Evolutionary conservation across 30 jellyfish, hydroid and myxozoan genomes (phyloP).

Genomic region (Rhopilema esculentum): DNA sequence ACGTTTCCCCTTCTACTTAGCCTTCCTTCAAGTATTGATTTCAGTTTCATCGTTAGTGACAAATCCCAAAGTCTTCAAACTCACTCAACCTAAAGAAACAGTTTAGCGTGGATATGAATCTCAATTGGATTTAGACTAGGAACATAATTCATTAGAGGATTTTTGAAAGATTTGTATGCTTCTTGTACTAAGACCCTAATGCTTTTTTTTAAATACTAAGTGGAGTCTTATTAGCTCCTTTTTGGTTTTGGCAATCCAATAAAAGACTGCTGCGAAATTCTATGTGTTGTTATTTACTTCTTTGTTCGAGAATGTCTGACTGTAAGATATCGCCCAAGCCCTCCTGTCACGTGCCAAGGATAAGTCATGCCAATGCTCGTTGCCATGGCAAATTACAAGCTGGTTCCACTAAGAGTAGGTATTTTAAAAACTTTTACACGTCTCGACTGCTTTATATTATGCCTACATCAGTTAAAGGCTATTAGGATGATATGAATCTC

Average conservation of each 20-base stretch:
- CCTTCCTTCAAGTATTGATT: slow-evolving; percentile 12
- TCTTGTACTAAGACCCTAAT: not conserved
- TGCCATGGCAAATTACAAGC: not conserved
- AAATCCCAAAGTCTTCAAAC: too few species aligned
- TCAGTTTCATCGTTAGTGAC: slow-evolving; percentile 3
- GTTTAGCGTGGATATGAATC: too few species aligned
- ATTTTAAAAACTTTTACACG: too few species aligned
- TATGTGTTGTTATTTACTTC: too few species aligned
- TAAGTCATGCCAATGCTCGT: not conserved
- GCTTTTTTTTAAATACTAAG: too few species aligned
- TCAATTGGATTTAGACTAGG: not conserved
- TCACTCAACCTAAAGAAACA: too few species aligned
- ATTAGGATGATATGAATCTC: not conserved
- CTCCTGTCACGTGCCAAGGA: not conserved
- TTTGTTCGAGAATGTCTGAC: not conserved
- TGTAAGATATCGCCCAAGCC: not conserved
- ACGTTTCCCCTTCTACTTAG: slow-evolving; percentile 8
- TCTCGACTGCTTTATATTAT: too few species aligned
- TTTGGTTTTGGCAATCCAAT: not conserved
- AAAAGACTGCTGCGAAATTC: not conserved
- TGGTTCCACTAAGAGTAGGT: not conserved
- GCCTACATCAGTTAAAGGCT: not conserved
- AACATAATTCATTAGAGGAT: not conserved
- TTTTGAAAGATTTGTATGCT: not conserved
- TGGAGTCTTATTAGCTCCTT: not conserved